These are phyloP conservation scores for Callithrix jacchus DNA, from an alignment of 2,113 vertebrate genomes.

Conservation along the genomic window DNA sequence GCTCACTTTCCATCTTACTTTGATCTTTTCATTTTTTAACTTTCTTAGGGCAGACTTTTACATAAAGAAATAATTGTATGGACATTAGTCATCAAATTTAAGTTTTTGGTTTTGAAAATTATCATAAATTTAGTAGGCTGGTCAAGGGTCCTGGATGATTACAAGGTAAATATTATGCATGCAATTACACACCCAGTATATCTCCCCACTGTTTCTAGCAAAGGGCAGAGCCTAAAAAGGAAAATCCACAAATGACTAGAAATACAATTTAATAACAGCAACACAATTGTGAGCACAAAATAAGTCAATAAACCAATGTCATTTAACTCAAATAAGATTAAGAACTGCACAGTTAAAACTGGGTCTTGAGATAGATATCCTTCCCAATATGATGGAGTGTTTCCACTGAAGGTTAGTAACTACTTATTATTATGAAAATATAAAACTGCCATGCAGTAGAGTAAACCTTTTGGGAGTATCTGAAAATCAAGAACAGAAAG, in stretches of 20 bases:
- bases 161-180: neutral
- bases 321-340: conserved; percentile 28
- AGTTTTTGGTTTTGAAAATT: neutral
- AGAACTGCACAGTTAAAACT: neutral
- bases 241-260: neutral
- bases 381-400: neutral
- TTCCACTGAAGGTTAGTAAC: neutral
- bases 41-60: neutral
- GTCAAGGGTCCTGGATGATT: neutral
- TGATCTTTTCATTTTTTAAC: neutral
- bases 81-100: neutral
- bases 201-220: neutral
- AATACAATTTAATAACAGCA: neutral
- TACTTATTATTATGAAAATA: neutral
- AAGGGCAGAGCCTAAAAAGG: neutral
- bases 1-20: neutral
- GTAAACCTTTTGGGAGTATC: neutral
- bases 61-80: neutral
- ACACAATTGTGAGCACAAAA: neutral
- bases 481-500: neutral
- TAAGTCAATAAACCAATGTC: neutral
- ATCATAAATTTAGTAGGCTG: neutral
- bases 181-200: neutral
- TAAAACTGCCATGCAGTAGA: neutral
- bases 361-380: neutral